Conservation (phyloP, 1,140 invertebrate genomes). For the Linepithema humile region DNA sequence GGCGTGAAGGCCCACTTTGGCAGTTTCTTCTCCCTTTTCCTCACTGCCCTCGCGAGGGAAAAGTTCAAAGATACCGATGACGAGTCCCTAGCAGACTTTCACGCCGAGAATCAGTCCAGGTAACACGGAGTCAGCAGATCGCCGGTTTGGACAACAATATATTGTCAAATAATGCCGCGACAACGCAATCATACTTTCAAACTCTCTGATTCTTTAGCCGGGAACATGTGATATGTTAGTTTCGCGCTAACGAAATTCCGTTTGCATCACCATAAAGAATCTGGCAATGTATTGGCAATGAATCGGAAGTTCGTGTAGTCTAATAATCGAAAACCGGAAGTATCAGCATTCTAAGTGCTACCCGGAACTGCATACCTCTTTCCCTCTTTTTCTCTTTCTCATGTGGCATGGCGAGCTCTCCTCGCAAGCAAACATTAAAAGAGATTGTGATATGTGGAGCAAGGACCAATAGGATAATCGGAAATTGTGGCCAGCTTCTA, state of each 20-base stretch:
- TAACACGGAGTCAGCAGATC: slow-evolving; percentile 83
- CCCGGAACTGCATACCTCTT: slow-evolving; percentile 84
- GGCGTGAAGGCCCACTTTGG: slow-evolving; percentile 74
- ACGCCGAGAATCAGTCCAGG: slow-evolving; percentile 81
- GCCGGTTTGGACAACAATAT: slow-evolving; percentile 71
- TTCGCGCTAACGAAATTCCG: slow-evolving; percentile 61
- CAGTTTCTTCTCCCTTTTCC: slow-evolving; percentile 64
- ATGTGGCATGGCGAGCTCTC: slow-evolving; percentile 78
- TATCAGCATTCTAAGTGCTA: slow-evolving; percentile 83
- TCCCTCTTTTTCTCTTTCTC: slow-evolving; percentile 75
- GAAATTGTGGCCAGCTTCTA: slow-evolving; percentile 61
- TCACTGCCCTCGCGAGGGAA: slow-evolving; percentile 36
- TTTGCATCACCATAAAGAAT: neutral
- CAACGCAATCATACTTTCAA: neutral
- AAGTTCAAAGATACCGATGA: slow-evolving; percentile 49
- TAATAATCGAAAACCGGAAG: slow-evolving; percentile 71
- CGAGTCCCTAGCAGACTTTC: slow-evolving; percentile 73
- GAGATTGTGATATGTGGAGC: slow-evolving; percentile 57
- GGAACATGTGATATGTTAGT: slow-evolving; percentile 27
- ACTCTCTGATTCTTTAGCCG: neutral
- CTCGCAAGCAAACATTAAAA: slow-evolving; percentile 76
- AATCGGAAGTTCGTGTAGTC: slow-evolving; percentile 58
- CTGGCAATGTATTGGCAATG: no score
- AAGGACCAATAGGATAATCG: slow-evolving; percentile 35
- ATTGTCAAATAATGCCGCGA: neutral